A percentile compares a stretch with the other conserved stretches of the same genome.
Evolutionary conservation across 2,888 invertebrate genomes (phyloP).

Genomic region (Chalcosyrphus nemorum): DNA sequence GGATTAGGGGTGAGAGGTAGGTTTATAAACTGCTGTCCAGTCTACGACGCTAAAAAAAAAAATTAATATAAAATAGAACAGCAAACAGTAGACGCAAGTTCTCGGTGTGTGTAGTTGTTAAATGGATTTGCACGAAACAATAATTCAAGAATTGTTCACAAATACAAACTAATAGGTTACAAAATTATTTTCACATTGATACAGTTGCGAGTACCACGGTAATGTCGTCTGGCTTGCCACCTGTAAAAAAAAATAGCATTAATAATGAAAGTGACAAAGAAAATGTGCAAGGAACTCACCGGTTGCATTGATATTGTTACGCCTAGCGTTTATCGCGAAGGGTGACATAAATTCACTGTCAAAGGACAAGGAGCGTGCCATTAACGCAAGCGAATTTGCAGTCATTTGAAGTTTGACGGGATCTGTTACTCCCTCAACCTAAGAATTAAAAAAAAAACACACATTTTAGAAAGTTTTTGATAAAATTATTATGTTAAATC

Average conservation of each 20-base stretch:
- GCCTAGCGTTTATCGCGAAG: slow-evolving; percentile 95
- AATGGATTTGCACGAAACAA: slow-evolving; percentile 47
- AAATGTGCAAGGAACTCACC: slow-evolving; percentile 84
- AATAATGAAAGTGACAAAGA: not conserved
- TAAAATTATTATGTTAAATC: too few relatives aligned
- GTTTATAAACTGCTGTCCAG: slow-evolving; percentile 13
- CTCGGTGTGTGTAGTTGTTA: slow-evolving; percentile 1
- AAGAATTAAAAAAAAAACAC: too few relatives aligned
- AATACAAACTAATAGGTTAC: slow-evolving; percentile 43
- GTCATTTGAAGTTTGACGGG: slow-evolving; percentile 92
- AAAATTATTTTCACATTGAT: slow-evolving; percentile 84
- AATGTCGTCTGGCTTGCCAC: slow-evolving; percentile 99
- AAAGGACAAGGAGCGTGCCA: slow-evolving; percentile 96
- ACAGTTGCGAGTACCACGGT: slow-evolving; percentile 98
- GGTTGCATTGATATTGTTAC: slow-evolving; percentile 95
- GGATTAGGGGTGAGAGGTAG: not conserved
- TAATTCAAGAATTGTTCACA: slow-evolving; percentile 26
- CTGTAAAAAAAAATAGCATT: slow-evolving; percentile 82
- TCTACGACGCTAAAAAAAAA: slow-evolving; percentile 23
- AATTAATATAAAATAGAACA: slow-evolving; percentile 16
- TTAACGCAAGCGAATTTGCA: slow-evolving; percentile 96
- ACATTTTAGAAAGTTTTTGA: too few relatives aligned
- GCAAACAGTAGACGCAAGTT: slow-evolving; percentile 21
- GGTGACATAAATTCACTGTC: slow-evolving; percentile 98
- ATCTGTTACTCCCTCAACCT: slow-evolving; percentile 87